These are phyloP conservation scores for Zygothrica quintamaculata DNA, from an alignment of 2,888 invertebrate species.

Conservation along the genomic window DNA sequence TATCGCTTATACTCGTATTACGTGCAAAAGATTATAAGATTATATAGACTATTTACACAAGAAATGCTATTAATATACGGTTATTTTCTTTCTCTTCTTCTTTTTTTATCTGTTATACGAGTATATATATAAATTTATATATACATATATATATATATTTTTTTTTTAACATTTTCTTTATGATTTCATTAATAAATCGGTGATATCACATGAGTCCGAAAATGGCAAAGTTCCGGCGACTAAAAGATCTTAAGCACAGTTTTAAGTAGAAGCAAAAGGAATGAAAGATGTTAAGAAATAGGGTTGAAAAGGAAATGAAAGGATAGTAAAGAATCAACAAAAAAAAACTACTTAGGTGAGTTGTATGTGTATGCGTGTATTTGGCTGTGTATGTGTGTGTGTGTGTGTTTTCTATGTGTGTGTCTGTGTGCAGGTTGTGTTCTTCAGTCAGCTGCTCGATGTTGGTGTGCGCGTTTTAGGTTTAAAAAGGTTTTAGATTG, in stretches of 20 bases:
- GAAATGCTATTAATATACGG: conserved; percentile 45
- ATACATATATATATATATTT: conserved; percentile 33
- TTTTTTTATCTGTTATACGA: conserved; percentile 2
- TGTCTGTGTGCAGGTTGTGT: conserved; percentile 56
- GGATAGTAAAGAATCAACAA: conserved; percentile 27
- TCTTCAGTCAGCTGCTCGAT: conserved; percentile 73
- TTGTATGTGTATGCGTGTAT: conserved; percentile 2
- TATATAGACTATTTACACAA: conserved; percentile 74
- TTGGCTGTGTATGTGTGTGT: conserved; percentile 28
- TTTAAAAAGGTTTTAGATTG: conserved; percentile 41
- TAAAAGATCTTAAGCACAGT: conserved; percentile 72
- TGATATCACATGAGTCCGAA: conserved; percentile 84
- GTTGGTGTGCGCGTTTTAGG: conserved; percentile 41
- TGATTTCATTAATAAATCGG: conserved; percentile 73
- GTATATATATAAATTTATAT: conserved; percentile 1
- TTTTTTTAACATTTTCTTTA: conserved; percentile 61
- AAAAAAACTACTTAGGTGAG: conserved; percentile 19
- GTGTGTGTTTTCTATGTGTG: conserved; percentile 41
- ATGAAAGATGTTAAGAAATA: conserved; percentile 15
- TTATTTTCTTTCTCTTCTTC: conserved; percentile 32
- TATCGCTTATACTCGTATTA: conserved; percentile 68
- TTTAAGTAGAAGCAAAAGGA: conserved; percentile 25
- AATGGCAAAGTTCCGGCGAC: conserved; percentile 83
- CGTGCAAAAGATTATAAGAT: conserved; percentile 61
- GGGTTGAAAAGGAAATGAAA: conserved; percentile 8